These are phyloP conservation scores for Lamellibrachia columna DNA, from an alignment of 2,888 invertebrate genomes.

Conservation along the genomic window DNA sequence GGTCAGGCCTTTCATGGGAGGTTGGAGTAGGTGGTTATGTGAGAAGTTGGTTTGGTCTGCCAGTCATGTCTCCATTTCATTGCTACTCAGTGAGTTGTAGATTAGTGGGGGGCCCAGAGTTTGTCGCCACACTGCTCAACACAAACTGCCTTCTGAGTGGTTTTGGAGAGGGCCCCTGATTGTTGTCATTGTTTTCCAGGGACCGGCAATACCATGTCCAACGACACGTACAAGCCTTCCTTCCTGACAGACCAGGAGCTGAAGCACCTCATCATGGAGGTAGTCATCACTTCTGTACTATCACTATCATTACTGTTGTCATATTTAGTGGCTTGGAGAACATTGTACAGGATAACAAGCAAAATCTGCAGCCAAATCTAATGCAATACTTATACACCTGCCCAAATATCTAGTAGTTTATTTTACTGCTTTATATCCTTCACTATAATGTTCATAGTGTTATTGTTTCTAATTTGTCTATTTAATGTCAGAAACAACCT, in stretches of 20 bases:
- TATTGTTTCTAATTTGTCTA: not conserved
- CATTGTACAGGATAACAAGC: not conserved
- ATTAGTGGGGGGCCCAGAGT: too few relatives aligned
- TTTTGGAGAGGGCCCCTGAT: not conserved
- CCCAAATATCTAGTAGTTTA: not conserved
- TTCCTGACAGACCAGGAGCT: conserved; percentile 98
- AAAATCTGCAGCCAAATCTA: too few relatives aligned
- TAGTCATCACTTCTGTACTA: conserved; percentile 39
- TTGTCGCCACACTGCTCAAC: too few relatives aligned
- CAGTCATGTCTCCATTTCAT: too few relatives aligned
- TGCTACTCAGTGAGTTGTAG: too few relatives aligned
- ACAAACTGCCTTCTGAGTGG: not conserved
- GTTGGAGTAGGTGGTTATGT: too few relatives aligned
- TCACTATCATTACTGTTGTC: not conserved
- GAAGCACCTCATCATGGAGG: conserved; percentile 95
- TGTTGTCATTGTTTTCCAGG: conserved; percentile 70
- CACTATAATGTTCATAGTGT: not conserved
- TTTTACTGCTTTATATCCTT: not conserved
- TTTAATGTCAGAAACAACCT: not conserved
- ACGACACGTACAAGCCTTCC: conserved; percentile 97
- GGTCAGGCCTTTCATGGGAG: too few relatives aligned
- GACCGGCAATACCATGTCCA: conserved; percentile 91
- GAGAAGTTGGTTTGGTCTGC: too few relatives aligned
- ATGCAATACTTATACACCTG: not conserved
- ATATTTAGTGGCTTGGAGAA: not conserved